phyloP scores from a whole-genome alignment of 2,888 invertebrate species.

The Melinaea marsaeus region DNA sequence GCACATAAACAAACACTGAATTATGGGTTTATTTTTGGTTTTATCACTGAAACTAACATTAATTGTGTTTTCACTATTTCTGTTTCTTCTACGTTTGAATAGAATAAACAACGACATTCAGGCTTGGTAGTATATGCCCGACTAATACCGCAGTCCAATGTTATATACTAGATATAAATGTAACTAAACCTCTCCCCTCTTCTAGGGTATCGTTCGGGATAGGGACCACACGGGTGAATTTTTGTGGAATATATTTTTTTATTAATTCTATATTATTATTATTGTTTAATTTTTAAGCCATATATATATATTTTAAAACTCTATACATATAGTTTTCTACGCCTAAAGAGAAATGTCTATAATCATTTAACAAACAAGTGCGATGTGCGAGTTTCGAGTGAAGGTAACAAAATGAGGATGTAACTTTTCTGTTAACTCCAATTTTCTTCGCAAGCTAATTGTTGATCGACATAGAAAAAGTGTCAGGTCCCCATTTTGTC shows the following conservation, averaged over 20 bases:
- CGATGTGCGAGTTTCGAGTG: no score
- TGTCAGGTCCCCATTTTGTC: no score
- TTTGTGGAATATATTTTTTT: conserved; percentile 13
- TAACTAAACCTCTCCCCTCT: conserved; percentile 46
- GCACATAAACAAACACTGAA: conserved; percentile 48
- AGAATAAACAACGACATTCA: conserved; percentile 64
- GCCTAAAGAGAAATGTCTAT: no score
- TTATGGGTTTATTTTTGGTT: conserved; percentile 50
- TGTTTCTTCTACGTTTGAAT: conserved; percentile 43
- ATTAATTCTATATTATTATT: not conserved
- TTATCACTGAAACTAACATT: conserved; percentile 53
- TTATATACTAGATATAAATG: conserved; percentile 42
- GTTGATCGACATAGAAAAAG: no score
- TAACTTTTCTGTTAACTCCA: no score
- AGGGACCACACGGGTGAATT: conserved; percentile 44
- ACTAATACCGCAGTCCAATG: conserved; percentile 55
- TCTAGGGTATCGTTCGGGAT: conserved; percentile 41
- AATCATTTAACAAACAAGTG: no score
- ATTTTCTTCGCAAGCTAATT: no score
- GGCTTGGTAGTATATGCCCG: conserved; percentile 47
- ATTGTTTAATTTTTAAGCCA: not conserved
- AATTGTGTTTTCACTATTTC: conserved; percentile 42
- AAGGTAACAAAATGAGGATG: no score
- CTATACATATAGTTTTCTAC: no score
- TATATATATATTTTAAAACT: not conserved